phyloP scores from a whole-genome alignment of 2,797 vertebrate species.

The Leuciscus waleckii region DNA sequence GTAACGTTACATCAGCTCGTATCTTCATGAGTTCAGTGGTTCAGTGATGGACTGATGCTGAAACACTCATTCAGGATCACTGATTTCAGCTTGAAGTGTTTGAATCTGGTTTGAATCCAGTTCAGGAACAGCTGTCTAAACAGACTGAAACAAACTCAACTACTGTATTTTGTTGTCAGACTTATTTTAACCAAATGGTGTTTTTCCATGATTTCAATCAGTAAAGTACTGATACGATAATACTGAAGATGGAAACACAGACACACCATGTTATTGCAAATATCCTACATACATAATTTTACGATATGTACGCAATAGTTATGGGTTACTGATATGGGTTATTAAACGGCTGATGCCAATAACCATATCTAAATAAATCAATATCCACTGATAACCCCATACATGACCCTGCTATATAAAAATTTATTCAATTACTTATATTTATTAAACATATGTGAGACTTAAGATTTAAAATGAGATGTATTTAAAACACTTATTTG shows the following conservation, averaged over 20 bases:
- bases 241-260: not conserved
- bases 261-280: not conserved
- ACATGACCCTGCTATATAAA: not conserved
- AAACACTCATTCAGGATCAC: not conserved
- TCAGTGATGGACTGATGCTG: not conserved
- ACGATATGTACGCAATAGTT: not conserved
- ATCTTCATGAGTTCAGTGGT: not conserved
- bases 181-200: not conserved
- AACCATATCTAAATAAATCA: not conserved
- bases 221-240: not conserved
- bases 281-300: not conserved
- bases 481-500: not conserved
- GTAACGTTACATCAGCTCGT: not conserved
- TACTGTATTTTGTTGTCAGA: not conserved
- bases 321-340: not conserved
- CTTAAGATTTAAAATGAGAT: not conserved
- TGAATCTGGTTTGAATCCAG: not conserved
- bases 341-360: not conserved
- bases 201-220: slow-evolving; percentile 16
- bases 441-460: not conserved
- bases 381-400: not conserved
- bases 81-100: not conserved
- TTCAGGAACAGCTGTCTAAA: slow-evolving; percentile 25
- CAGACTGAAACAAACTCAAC: slow-evolving; percentile 31
- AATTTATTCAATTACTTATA: not conserved